Conservation (phyloP, 2,113 vertebrate species). For the Todiramphus chloris region DNA sequence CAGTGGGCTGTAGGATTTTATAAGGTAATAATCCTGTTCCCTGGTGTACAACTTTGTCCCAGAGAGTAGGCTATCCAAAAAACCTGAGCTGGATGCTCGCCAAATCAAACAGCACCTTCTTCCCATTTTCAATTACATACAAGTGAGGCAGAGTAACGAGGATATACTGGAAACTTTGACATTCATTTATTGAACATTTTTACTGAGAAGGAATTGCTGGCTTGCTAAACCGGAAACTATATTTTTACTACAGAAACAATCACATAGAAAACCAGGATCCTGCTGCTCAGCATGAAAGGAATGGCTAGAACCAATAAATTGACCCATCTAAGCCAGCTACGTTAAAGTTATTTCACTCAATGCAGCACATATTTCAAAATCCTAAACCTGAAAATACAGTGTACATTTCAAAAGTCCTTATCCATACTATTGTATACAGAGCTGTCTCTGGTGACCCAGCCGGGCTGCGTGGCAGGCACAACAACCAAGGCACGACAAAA, state of each 20-base stretch:
- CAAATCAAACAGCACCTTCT: constrained; percentile 57
- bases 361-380: neutral
- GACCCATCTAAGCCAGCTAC: neutral
- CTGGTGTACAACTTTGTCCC: constrained; percentile 27
- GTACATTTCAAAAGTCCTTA: neutral
- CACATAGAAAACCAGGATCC: neutral
- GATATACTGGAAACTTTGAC: constrained; percentile 63
- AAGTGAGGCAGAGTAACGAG: constrained; percentile 38
- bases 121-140: constrained; percentile 53
- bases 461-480: neutral
- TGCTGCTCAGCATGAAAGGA: constrained; percentile 37
- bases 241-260: constrained; percentile 47
- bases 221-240: constrained; percentile 35
- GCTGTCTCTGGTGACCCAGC: neutral
- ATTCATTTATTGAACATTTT: constrained; percentile 69
- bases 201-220: constrained; percentile 49
- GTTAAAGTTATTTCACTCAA: neutral
- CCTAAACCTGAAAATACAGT: neutral
- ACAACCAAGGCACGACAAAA: neutral
- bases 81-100: constrained; percentile 20
- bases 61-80: neutral
- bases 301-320: neutral
- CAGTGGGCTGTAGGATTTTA: constrained; percentile 45
- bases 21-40: constrained; percentile 39
- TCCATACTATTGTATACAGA: neutral